A percentile compares a stretch with the other conserved stretches of the same genome.
Evolutionary conservation across 1,140 invertebrate species (phyloP).

Genomic region (Kradibia gibbosae): DNA sequence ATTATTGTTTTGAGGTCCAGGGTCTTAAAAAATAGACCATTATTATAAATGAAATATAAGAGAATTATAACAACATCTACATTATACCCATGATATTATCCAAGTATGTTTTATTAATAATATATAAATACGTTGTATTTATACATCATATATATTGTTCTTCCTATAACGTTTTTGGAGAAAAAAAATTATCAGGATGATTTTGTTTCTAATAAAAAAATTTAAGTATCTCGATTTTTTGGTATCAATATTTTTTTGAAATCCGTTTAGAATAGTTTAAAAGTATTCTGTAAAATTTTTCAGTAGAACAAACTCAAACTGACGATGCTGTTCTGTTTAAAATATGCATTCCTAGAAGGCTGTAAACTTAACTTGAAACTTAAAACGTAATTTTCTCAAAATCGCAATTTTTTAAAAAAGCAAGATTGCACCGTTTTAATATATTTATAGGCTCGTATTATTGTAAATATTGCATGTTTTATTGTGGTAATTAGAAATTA

Average conservation of each 20-base stretch:
- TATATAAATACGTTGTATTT: no score
- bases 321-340: background rate
- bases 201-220: background rate
- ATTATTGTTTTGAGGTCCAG: no score
- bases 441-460: background rate
- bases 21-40: no score
- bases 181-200: no score
- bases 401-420: background rate
- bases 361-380: constrained; percentile 13
- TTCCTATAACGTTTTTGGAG: no score
- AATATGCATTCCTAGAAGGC: background rate
- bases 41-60: no score
- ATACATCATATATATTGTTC: no score
- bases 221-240: background rate
- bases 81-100: no score
- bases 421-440: background rate
- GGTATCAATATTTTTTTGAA: background rate
- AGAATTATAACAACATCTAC: no score
- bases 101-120: no score
- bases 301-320: background rate
- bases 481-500: no score
- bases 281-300: background rate
- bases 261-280: background rate
- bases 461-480: no score
- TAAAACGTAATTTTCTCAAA: background rate